phyloP scores from a whole-genome alignment of 2,113 vertebrate species.

The Dolichotis patagonum region DNA sequence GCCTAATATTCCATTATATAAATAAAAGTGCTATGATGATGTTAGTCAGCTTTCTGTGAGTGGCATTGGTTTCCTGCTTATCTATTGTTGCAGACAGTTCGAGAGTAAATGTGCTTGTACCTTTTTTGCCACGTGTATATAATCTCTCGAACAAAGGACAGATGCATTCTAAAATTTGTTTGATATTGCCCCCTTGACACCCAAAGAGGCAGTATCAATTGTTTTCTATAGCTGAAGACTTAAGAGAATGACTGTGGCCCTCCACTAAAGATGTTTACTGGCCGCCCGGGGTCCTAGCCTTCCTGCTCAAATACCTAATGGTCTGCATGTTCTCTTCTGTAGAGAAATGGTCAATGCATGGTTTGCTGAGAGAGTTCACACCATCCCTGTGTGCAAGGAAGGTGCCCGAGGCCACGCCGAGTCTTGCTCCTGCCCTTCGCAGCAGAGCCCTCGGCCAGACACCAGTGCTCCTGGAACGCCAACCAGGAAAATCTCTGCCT shows the following conservation, averaged over 20 bases:
- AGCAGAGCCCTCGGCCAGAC: conserved; percentile 82
- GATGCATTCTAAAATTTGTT: conserved; percentile 6
- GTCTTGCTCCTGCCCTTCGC: conserved; percentile 80
- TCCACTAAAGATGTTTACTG: not conserved
- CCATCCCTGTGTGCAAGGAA: conserved; percentile 92
- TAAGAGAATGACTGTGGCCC: not conserved
- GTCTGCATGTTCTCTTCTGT: conserved; percentile 67
- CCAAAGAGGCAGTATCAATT: not conserved
- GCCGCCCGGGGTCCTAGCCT: not conserved
- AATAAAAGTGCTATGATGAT: not conserved
- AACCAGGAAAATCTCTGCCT: conserved; percentile 96
- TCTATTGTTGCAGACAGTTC: not conserved
- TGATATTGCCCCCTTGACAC: not conserved
- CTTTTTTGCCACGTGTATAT: not conserved
- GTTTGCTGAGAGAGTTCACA: conserved; percentile 97
- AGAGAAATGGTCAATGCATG: conserved; percentile 99
- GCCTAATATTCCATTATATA: not conserved
- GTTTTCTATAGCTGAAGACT: not conserved
- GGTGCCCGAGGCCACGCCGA: conserved; percentile 85
- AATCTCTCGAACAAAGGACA: not conserved
- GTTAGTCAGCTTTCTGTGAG: not conserved
- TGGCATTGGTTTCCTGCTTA: not conserved
- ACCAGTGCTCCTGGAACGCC: conserved; percentile 88
- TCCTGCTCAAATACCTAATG: not conserved
- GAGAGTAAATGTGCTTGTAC: not conserved